phyloP scores from a whole-genome alignment of 2,113 vertebrate genomes.

The Saccopteryx bilineata region DNA sequence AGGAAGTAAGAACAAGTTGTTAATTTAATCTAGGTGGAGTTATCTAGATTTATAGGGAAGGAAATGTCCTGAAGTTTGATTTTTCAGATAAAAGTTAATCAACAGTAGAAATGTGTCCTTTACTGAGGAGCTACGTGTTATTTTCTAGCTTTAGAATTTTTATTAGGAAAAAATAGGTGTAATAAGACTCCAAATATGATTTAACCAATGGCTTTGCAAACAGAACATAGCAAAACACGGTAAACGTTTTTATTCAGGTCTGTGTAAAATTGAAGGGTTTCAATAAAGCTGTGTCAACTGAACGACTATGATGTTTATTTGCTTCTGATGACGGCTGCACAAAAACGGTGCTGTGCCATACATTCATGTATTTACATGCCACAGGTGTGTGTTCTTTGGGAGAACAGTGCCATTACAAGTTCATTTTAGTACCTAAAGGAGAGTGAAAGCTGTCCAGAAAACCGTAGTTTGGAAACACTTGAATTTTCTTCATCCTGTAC shows the following conservation, averaged over 20 bases:
- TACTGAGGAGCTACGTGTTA: background rate
- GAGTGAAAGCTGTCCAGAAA: background rate
- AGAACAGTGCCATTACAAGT: background rate
- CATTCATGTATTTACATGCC: background rate
- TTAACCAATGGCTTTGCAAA: background rate
- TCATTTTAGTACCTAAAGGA: background rate
- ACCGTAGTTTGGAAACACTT: background rate
- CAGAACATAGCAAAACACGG: background rate
- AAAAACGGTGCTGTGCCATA: background rate
- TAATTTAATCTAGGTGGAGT: background rate
- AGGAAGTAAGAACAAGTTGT: background rate
- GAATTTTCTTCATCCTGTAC: background rate
- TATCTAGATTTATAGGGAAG: background rate
- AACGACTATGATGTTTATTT: background rate
- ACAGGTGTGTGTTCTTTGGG: background rate
- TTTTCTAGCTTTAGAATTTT: constrained; percentile 28
- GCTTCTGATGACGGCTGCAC: background rate
- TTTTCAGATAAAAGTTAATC: background rate
- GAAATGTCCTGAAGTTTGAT: background rate
- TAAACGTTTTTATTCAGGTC: constrained; percentile 12
- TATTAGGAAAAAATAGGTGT: constrained; percentile 19
- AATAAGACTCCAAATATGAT: background rate
- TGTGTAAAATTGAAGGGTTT: background rate
- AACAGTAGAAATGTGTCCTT: background rate
- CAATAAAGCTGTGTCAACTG: background rate